Evolutionary conservation across 35 echinoderm and acorn worm species (phyloP).

Genomic region (Apostichopus californicus): DNA sequence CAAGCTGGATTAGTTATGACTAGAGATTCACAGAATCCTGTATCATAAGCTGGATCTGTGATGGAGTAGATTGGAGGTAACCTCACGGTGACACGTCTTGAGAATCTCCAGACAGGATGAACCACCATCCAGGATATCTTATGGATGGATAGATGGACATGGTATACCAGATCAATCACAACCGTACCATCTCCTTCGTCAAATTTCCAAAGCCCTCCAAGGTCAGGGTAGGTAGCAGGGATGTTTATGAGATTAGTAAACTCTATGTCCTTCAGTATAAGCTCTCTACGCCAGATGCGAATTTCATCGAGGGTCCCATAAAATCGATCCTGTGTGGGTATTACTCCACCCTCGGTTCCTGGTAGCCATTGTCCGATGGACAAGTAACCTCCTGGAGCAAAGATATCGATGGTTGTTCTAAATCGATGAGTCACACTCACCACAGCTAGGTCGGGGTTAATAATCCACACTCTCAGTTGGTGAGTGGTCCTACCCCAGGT

Average conservation of each 20-base stretch:
- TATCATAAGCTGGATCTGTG: not conserved
- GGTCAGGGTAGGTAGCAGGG: conserved; percentile 38
- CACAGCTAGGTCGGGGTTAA: conserved; percentile 22
- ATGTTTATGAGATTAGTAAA: conserved; percentile 34
- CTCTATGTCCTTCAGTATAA: conserved; percentile 66
- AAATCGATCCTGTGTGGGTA: conserved; percentile 41
- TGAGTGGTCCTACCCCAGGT: conserved; percentile 55
- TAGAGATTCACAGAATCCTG: conserved; percentile 8
- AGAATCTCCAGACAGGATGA: conserved; percentile 75
- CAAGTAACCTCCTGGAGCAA: conserved; percentile 61
- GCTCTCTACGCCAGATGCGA: conserved; percentile 69
- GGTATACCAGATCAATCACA: conserved; percentile 54
- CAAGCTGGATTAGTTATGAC: conserved; percentile 1
- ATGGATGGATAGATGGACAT: conserved; percentile 51
- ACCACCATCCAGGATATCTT: conserved; percentile 22
- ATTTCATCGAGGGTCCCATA: conserved; percentile 77
- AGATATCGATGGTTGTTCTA: conserved; percentile 21
- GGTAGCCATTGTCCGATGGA: conserved; percentile 78
- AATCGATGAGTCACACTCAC: conserved; percentile 10
- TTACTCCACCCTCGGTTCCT: conserved; percentile 29
- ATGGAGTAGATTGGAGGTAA: conserved; percentile 55
- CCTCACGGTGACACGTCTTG: conserved; percentile 41
- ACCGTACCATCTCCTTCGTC: conserved; percentile 79
- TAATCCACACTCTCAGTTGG: conserved; percentile 39
- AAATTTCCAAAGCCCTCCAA: conserved; percentile 81